Evolutionary conservation across 1,140 invertebrate genomes (phyloP), one percentile per base, ranked within the genome.

Genomic region (Orius insidiosus): DNA sequence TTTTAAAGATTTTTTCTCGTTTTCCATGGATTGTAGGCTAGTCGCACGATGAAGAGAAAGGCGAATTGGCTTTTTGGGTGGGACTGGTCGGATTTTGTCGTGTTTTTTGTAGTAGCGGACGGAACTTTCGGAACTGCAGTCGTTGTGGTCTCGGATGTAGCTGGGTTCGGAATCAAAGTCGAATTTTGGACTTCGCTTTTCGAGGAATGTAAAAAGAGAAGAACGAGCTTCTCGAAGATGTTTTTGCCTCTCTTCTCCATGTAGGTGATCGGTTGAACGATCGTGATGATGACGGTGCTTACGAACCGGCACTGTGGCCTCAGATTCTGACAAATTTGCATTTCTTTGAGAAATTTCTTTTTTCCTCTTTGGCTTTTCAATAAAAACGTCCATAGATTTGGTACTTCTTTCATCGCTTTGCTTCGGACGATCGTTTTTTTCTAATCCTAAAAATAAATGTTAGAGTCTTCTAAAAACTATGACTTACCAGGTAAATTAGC

Each of bases 51-150:
- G 84, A 1, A 89, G 60, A 1, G 83, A 87, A 2, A 89, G 59
- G 4, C 85, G 65, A 1, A 86, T 55, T 0, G 85, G 85, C 58
- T 89, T 89, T 55, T 84, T 79, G 11, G 85, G 85, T 3, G 85
- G 84, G 11, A 75, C 75, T 3, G 83, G 82, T 24, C 77, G 63
- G 1, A 38, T 14, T 35, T 52, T 47, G 8, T 53, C 59, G 32
- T 63, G 57, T 54, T 68, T 69, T 37, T 62, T 64, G 51, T 66
- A 66, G 45, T 66, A 62, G 42, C 65, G 62, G 44, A 61, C 50
- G 14, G 65, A 50, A 9, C 39, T 52, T 38, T 53, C 52, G 16
- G 52, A 51, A 39, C 36, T 53, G 32, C 46, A 54, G 36, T 52
- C 53, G n/a, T 47, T 60, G 46, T 65, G 48, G 57, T 59, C 55